Percentiles rank a stretch among this genome's conserved stretches.
Evolutionary conservation across 2,797 vertebrate genomes (phyloP).

Genomic region (Hybognathus amarus): DNA sequence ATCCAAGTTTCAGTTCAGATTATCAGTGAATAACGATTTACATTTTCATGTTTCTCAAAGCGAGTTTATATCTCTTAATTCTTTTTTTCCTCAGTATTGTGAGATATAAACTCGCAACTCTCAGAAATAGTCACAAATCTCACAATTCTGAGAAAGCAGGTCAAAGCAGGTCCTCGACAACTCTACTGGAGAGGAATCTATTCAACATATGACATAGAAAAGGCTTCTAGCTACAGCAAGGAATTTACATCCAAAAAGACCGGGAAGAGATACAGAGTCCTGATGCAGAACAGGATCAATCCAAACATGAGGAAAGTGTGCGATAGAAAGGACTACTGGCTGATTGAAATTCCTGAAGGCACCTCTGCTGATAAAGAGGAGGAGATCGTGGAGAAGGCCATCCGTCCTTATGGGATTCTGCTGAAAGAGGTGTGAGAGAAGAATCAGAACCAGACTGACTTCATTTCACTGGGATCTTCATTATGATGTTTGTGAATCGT

Average conservation of each 20-base stretch:
- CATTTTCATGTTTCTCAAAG: neutral
- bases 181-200: slow-evolving; percentile 50
- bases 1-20: neutral
- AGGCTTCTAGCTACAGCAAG: slow-evolving; percentile 58
- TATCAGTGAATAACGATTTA: neutral
- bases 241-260: slow-evolving; percentile 68
- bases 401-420: slow-evolving; percentile 73
- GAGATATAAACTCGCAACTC: too few species aligned
- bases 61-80: neutral
- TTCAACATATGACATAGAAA: slow-evolving; percentile 50
- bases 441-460: neutral
- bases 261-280: slow-evolving; percentile 69
- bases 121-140: too few species aligned
- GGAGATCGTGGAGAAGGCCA: slow-evolving; percentile 63
- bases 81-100: neutral
- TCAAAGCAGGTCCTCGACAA: neutral
- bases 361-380: slow-evolving; percentile 32
- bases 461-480: neutral
- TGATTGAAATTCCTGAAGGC: slow-evolving; percentile 65
- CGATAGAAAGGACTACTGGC: slow-evolving; percentile 48
- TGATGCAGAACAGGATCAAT: slow-evolving; percentile 76
- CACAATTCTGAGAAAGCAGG: neutral
- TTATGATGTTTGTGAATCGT: neutral
- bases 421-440: slow-evolving; percentile 60
- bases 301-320: slow-evolving; percentile 16